Evolutionary conservation across 2,797 vertebrate species (phyloP).

Genomic region (Chrysolophus pictus): DNA sequence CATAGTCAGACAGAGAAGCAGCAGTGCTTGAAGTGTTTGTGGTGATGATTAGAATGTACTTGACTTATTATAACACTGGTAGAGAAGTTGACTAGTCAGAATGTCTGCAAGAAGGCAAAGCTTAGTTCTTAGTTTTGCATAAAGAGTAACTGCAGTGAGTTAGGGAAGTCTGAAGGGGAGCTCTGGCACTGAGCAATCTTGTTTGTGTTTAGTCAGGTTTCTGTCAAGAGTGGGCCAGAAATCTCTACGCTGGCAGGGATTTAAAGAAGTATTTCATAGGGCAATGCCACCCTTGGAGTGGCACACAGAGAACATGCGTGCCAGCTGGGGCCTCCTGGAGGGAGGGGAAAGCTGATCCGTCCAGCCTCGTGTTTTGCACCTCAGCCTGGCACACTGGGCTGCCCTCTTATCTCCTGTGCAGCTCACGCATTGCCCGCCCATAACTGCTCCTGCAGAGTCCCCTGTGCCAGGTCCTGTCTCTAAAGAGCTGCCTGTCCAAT

Average conservation of each 20-base stretch:
- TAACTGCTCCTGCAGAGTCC: neutral
- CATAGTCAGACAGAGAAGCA: neutral
- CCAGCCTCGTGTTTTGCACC: neutral
- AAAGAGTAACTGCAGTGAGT: neutral
- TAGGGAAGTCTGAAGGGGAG: neutral
- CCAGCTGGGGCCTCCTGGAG: neutral
- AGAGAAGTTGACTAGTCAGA: conserved; percentile 29
- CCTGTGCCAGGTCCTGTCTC: neutral
- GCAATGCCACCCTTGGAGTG: neutral
- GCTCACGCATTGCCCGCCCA: rapidly evolving
- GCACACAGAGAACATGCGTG: rapidly evolving
- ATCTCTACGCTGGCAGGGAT: neutral
- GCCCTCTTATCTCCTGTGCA: neutral
- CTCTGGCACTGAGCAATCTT: neutral
- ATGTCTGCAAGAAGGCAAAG: conserved; percentile 12
- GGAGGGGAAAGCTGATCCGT: neutral
- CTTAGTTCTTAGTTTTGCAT: neutral
- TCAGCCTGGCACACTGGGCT: neutral
- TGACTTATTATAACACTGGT: neutral
- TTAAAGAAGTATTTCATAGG: neutral
- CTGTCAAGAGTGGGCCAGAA: neutral
- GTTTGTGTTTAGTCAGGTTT: neutral
- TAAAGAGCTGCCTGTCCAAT: neutral
- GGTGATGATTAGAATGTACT: neutral
- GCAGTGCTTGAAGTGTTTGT: neutral